Evolutionary conservation across 2,113 vertebrate genomes (phyloP), one percentile per base, ranked within the genome.

Genomic region (Anas platyrhynchos): DNA sequence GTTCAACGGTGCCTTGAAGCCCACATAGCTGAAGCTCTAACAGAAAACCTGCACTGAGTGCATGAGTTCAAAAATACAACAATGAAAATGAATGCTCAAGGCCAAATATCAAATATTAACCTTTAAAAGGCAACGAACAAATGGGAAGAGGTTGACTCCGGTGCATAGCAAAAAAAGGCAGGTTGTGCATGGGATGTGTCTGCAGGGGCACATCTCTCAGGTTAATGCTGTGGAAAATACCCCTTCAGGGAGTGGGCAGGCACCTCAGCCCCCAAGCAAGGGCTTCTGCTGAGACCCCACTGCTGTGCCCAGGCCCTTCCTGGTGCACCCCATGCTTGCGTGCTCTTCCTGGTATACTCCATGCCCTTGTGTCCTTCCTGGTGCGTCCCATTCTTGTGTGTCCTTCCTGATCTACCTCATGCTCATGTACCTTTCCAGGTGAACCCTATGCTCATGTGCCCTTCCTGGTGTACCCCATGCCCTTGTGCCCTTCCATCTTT

Each of bases 391-490:
- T 50, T 22, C 48, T 23, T 13, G 10, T 50, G 48, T 23, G 22
- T 20, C 22, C 48, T 50, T 50, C 48, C 48, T 50, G 48, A 22
- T 50, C 21, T 23, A 23, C 48, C 22, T 18, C 56, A 9, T 1
- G 1, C 3, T 2, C 6, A 16, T 10, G 2, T 59, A 43, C 27
- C n/a, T 63, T 27, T 17, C 0, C 1, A 48, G 48, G 48, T 12
- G 6, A 12, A 23, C 48, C 46, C 48, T 7, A 23, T 7, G 22
- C 22, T 23, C 11, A 1, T 50, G 48, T 50, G 48, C 11, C 12
- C 48, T 50, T 50, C 48, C 48, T 50, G 48, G 48, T 25, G 48
- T 50, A 23, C 22, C 48, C 31, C 31, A 9, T 2, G 1, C 3
- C 2, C 6, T 18, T 13, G 3, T 59, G 48, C 25, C n/a, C 63